phyloP scores from a whole-genome alignment of 2,797 vertebrate species.

The Acrossocheilus fasciatus region DNA sequence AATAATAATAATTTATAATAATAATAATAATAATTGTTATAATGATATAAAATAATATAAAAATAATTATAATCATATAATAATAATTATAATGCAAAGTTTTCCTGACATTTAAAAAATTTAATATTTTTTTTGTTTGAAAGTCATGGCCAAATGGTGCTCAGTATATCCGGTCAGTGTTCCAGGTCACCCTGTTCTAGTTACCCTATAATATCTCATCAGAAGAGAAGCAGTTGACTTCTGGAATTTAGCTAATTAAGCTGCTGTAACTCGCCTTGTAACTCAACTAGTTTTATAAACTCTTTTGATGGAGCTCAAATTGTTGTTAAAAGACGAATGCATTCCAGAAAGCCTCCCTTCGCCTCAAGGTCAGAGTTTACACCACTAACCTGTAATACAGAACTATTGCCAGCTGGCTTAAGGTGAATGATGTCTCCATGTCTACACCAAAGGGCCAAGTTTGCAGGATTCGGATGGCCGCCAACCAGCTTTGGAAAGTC shows the following conservation, averaged over 20 bases:
- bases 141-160: too few species aligned
- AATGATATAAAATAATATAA: too few species aligned
- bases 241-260: constrained; percentile 63
- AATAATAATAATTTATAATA: too few species aligned
- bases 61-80: too few species aligned
- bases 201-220: constrained; percentile 53
- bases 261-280: constrained; percentile 57
- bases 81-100: neutral
- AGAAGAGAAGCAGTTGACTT: constrained; percentile 45
- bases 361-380: constrained; percentile 69
- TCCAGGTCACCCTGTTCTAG: neutral
- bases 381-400: constrained; percentile 67
- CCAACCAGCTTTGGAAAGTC: constrained; percentile 64
- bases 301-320: constrained; percentile 60
- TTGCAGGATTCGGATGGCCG: constrained; percentile 57
- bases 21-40: too few species aligned
- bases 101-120: too few species aligned
- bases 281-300: constrained; percentile 51
- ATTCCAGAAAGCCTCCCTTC: constrained; percentile 63
- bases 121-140: too few species aligned
- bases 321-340: constrained; percentile 58
- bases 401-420: constrained; percentile 61
- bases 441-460: constrained; percentile 60
- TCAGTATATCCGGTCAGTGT: neutral
- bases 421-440: constrained; percentile 54